phyloP scores from a whole-genome alignment of 2,797 vertebrate genomes.

The Siniperca scherzeri region DNA sequence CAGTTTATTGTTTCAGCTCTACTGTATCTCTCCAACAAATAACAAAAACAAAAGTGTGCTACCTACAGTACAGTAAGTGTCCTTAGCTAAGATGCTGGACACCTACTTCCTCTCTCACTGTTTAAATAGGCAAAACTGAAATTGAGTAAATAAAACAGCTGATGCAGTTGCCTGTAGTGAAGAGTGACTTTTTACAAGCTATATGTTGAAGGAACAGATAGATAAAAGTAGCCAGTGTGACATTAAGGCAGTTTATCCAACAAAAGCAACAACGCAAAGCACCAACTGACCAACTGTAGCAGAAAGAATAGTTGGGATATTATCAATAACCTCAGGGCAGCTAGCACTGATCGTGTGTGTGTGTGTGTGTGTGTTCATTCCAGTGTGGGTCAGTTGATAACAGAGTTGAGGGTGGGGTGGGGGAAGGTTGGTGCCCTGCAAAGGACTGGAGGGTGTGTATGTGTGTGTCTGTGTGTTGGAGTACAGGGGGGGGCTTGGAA shows the following conservation, averaged over 20 bases:
- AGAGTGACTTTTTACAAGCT: neutral
- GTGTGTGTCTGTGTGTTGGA: conserved; percentile 47
- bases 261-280: conserved; percentile 34
- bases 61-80: neutral
- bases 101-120: neutral
- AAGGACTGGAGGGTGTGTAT: conserved; percentile 31
- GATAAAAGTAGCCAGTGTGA: neutral
- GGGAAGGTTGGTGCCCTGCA: conserved; percentile 45
- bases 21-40: no score
- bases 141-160: neutral
- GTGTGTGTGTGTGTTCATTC: conserved; percentile 42
- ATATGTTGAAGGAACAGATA: neutral
- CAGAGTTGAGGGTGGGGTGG: conserved; percentile 25
- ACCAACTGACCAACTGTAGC: conserved; percentile 38
- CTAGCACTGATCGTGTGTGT: neutral
- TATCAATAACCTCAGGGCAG: conserved; percentile 57
- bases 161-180: neutral
- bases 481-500: conserved; percentile 46
- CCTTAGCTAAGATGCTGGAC: neutral
- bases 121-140: conserved; percentile 14
- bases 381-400: conserved; percentile 63
- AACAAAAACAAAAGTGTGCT: no score
- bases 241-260: neutral
- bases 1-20: no score
- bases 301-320: conserved; percentile 31